Base-by-base conservation (phyloP, 2,797 vertebrate species). In the Tympanoctomys barrerae region DNA sequence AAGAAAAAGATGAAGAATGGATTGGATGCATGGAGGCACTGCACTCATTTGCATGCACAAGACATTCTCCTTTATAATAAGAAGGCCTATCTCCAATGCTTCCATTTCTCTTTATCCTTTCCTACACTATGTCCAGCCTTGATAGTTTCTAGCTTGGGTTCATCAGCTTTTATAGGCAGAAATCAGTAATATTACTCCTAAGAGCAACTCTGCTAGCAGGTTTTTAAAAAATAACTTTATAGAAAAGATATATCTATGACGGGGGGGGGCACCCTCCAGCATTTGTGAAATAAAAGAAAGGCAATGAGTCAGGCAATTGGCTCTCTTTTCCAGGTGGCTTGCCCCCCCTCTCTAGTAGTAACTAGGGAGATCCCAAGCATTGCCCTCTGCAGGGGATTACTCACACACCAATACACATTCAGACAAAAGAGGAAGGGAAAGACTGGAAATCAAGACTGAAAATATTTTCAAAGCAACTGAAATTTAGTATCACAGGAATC, bases 151-250 rank as follows among this genome's bases (percentile, higher is more conserved):
- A 71, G 87, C 14, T 12, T 70, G 81, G 33, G 49, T 93, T 87
- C 21, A 90, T 18, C 62, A 75, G 19, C 61, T 77, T 92, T 95
- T 93, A 70, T 70, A 85, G 49, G 91, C 81, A 91, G 70, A 94
- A 77, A 92, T 77, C 33, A 62, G 75, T 92, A 92, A 88, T 90
- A 85, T 8, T 87, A 33, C 33, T 81, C 7, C 7, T 82, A 70
- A 78, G 39, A 92, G 14, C 14, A 83, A 84, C 18, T 90, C 80
- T 84, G 85, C 24, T 11, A 83, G 14, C 18, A 64, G 39, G 54
- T 12, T 61, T 92, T 95, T 89, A 46, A 85, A 94, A 95, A 96
- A 71, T 42, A 90, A 92, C 39, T 36, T 73, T 78, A 89, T 39
- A 66, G 94, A 84, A 88, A 91, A 89, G 42, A 28, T 61, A 14